A percentile compares a stretch with the other conserved stretches of the same genome.
Evolutionary conservation across 2,113 vertebrate genomes (phyloP).

Genomic region (Ciconia stormi): DNA sequence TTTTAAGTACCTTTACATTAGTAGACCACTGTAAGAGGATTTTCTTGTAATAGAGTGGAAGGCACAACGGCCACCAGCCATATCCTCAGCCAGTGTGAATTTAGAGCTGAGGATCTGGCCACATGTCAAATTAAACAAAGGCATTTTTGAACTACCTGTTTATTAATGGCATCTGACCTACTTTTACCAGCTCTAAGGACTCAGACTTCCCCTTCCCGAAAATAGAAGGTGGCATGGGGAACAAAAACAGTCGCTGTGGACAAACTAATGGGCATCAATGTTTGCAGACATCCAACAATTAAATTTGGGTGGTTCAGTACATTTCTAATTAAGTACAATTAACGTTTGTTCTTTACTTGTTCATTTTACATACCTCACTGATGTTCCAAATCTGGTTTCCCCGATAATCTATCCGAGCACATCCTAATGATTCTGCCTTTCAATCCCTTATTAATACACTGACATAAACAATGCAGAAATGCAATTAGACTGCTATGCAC

Average conservation of each 20-base stretch:
- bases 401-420: conserved; percentile 26
- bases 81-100: not conserved
- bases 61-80: not conserved
- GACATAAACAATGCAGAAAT: conserved; percentile 54
- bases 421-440: conserved; percentile 65
- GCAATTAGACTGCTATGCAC: conserved; percentile 66
- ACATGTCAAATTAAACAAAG: conserved; percentile 30
- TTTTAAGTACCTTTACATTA: not conserved
- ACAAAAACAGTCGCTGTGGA: not conserved
- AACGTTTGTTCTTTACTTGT: conserved; percentile 56
- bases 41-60: not conserved
- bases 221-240: conserved; percentile 27
- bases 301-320: conserved; percentile 63
- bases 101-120: not conserved
- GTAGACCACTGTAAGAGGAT: not conserved
- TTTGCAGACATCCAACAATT: conserved; percentile 45
- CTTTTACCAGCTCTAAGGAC: not conserved
- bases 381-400: conserved; percentile 25
- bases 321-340: conserved; percentile 72
- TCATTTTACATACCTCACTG: conserved; percentile 54
- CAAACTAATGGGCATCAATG: conserved; percentile 47
- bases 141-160: conserved; percentile 36
- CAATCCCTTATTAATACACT: conserved; percentile 47
- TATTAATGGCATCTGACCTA: conserved; percentile 51
- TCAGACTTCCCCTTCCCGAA: conserved; percentile 20